These are phyloP conservation scores for Stictocephala bisonia DNA, from an alignment of 2,888 invertebrate genomes.

Conservation along the genomic window DNA sequence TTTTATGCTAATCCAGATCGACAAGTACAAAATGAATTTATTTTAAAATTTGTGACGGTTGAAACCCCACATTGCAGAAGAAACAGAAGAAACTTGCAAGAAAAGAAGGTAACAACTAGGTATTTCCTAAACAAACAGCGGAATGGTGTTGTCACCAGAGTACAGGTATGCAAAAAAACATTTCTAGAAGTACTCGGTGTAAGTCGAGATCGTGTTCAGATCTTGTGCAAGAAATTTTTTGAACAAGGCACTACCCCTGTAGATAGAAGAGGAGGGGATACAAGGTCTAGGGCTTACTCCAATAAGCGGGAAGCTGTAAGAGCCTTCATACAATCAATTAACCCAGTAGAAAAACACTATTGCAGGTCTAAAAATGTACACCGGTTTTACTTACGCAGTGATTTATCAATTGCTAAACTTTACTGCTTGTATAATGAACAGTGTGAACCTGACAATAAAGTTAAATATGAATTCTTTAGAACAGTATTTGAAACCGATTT, in stretches of 20 bases:
- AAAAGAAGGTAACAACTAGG: slow-evolving; percentile 26
- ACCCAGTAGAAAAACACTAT: slow-evolving; percentile 32
- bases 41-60: slow-evolving; percentile 41
- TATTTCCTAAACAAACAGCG: slow-evolving; percentile 42
- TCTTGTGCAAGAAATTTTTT: slow-evolving; percentile 33
- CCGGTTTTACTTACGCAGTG: slow-evolving; percentile 34
- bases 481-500: slow-evolving; percentile 38
- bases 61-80: slow-evolving; percentile 38
- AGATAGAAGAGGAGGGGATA: slow-evolving; percentile 45
- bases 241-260: slow-evolving; percentile 36
- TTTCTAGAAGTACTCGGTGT: slow-evolving; percentile 15
- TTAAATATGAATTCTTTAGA: slow-evolving; percentile 40
- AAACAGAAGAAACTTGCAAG: slow-evolving; percentile 32
- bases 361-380: slow-evolving; percentile 22
- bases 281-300: slow-evolving; percentile 24
- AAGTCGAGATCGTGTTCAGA: slow-evolving; percentile 40
- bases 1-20: slow-evolving; percentile 28
- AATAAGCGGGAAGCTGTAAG: slow-evolving; percentile 34
- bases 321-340: slow-evolving; percentile 42
- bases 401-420: slow-evolving; percentile 41
- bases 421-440: slow-evolving; percentile 30
- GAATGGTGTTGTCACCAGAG: slow-evolving; percentile 30
- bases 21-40: slow-evolving; percentile 43
- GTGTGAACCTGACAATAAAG: slow-evolving; percentile 19
- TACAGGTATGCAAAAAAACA: slow-evolving; percentile 42